phyloP scores from a whole-genome alignment of 2,888 invertebrate genomes.

The Cataglyphis albicans region DNA sequence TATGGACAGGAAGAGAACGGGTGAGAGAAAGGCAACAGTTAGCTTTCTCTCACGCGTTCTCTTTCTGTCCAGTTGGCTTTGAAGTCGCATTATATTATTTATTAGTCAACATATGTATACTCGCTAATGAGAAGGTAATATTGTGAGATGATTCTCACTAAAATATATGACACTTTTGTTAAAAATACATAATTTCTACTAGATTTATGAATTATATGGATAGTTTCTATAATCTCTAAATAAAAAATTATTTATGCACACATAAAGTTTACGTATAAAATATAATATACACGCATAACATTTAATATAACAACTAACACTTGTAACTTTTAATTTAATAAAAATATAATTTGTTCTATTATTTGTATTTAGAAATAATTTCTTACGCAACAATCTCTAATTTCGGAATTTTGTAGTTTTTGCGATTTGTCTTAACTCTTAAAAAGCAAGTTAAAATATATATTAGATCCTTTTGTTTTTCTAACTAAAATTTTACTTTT shows the following conservation, averaged over 20 bases:
- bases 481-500: not conserved
- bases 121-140: conserved; percentile 16
- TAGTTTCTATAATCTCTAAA: not conserved
- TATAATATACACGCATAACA: not conserved
- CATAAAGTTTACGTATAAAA: not conserved
- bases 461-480: not conserved
- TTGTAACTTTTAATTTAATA: not conserved
- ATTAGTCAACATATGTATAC: conserved; percentile 9
- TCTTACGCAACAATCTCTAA: not conserved
- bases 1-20: not conserved
- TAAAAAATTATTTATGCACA: not conserved
- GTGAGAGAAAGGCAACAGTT: conserved; percentile 7
- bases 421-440: not conserved
- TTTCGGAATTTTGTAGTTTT: not conserved
- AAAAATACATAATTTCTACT: not conserved
- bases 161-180: not conserved
- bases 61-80: not conserved
- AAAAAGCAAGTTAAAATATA: not conserved
- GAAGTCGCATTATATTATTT: conserved; percentile 21
- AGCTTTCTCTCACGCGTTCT: not conserved
- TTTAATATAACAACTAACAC: conserved; percentile 10
- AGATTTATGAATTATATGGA: not conserved
- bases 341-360: not conserved
- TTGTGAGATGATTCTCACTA: not conserved
- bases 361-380: conserved; percentile 9